Evolutionary conservation across 2,797 vertebrate species (phyloP).

Genomic region (Cercopithecus mitis): DNA sequence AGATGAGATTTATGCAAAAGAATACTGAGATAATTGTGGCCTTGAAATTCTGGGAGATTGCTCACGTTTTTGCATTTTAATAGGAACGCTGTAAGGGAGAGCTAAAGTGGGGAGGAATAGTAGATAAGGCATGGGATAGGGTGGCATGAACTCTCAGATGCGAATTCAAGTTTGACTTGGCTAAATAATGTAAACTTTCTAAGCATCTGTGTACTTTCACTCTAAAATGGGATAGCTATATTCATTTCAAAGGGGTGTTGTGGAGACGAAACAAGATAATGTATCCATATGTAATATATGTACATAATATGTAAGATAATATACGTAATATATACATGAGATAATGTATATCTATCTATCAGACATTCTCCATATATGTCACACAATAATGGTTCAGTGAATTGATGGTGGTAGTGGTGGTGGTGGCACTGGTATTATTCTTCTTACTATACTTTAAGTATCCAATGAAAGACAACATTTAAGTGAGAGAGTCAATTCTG

Average conservation of each 20-base stretch:
- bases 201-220: not conserved
- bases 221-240: not conserved
- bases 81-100: not conserved
- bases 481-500: not conserved
- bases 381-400: not conserved
- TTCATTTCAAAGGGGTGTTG: not conserved
- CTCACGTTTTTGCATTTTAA: not conserved
- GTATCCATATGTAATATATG: too few species aligned
- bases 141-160: not conserved
- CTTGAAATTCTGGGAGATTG: not conserved
- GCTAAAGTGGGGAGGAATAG: not conserved
- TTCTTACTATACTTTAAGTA: not conserved
- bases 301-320: too few species aligned
- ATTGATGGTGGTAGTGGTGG: not conserved
- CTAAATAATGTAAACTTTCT: not conserved
- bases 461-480: not conserved
- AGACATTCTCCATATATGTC: not conserved
- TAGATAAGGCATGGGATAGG: not conserved
- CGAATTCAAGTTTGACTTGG: not conserved
- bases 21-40: not conserved
- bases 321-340: too few species aligned
- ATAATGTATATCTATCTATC: not conserved
- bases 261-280: not conserved
- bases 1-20: not conserved
- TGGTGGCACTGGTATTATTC: not conserved